These are phyloP conservation scores for Sphaerophoria taeniata DNA, from an alignment of 2,888 invertebrate genomes.

Conservation along the genomic window DNA sequence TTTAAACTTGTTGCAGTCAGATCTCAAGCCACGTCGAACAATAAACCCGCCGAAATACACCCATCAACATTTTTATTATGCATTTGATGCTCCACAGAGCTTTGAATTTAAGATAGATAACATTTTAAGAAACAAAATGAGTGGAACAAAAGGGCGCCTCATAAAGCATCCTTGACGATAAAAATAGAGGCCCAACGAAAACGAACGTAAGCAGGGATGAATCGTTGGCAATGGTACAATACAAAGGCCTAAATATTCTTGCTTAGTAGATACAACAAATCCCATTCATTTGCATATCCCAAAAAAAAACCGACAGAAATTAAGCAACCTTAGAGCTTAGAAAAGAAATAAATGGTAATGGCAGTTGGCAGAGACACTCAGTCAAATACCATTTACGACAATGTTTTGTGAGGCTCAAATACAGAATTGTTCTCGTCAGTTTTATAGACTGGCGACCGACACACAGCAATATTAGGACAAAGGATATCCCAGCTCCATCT, in stretches of 20 bases:
- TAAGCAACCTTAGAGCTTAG: conserved; percentile 33
- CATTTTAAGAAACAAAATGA: conserved; percentile 50
- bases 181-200: not conserved
- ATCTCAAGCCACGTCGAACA: not conserved
- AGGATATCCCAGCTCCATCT: too few relatives aligned
- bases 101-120: conserved; percentile 30
- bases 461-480: conserved; percentile 13
- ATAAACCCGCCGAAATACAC: conserved; percentile 5
- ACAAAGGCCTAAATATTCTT: not conserved
- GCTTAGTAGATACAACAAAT: conserved; percentile 19
- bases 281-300: conserved; percentile 39
- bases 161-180: conserved; percentile 19
- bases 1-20: not conserved
- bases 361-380: conserved; percentile 27
- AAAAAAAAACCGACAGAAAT: conserved; percentile 30
- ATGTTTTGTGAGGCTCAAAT: conserved; percentile 28
- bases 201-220: too few relatives aligned
- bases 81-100: conserved; percentile 35
- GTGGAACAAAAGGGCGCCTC: conserved; percentile 31
- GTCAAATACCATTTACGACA: conserved; percentile 46
- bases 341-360: conserved; percentile 9
- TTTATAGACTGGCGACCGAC: conserved; percentile 9
- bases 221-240: not conserved
- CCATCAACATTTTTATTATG: conserved; percentile 17
- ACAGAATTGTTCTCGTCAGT: not conserved